Base-by-base conservation (phyloP, 2,113 vertebrate genomes). In the Atractosteus spatula region DNA sequence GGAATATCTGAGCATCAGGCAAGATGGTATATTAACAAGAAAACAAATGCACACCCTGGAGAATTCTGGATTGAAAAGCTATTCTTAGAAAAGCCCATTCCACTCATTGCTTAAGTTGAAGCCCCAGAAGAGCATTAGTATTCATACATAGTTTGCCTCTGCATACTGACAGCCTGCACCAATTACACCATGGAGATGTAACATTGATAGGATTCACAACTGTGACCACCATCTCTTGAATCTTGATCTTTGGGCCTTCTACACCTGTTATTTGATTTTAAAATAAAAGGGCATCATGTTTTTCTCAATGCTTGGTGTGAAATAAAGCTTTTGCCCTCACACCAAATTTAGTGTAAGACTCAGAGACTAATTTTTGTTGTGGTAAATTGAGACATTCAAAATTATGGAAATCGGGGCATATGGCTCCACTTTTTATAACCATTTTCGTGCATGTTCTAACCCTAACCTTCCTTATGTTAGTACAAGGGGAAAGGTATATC, bases 21-120 rank as follows among this genome's bases (percentile, higher is more conserved):
- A 63, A 29, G 43, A 71, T 8, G 3, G 6, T 3, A 5, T 6
- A 41, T 2, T 42, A 59, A 7, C 41, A 14, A 13, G 3, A 54
- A 13, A 63, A 71, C 62, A 63, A 63, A 41, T 13, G 45, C 43
- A 10, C 59, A 71, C 70, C 70, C 55, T 63, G 70, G 70, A 59
- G 61, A 63, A 61, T 47, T 54, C 43, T 51, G 44, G 12, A 47
- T 3, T n/a, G 59, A 47, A 45, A 63, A 10, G 16, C 41, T 54
- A 29, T 55, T 51, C 66, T 68, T 41, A 63, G 70, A 44, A 17
- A 54, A 71, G 45, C 59, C 57, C 57, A 13, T 59, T 13, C 12
- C 70, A 63, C 59, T 71, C 44, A 63, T 51, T 63, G 59, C 57
- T 45, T 44, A 16, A 68, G 47, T 68, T 55, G 16, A 55, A 51